Evolutionary conservation across 2,888 invertebrate genomes (phyloP), one percentile per base, ranked within the genome.

Genomic region (Glaucopsyche alexis): DNA sequence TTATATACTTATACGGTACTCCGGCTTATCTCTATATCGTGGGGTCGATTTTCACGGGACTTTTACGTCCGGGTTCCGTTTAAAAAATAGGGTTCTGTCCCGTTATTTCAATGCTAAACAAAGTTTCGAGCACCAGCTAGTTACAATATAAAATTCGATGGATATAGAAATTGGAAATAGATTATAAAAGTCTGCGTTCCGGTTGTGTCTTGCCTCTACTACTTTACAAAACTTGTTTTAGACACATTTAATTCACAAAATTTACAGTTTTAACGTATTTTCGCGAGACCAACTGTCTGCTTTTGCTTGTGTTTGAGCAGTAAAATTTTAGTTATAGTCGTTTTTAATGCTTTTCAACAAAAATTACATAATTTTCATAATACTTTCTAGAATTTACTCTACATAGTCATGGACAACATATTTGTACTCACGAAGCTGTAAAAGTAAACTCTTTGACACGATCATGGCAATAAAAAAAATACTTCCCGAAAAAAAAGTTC

Each of bases 211-310:
- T 16, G 16, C 16, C 16, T 52, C 16, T 16, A 16, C 8, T 9
- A 42, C 42, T 0, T 42, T 7, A 42, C 7, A 7, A 19, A 19
- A 55, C 55, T 55, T 9, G 55, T 55, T 19, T 55, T 11, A 19
- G 16, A 52, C 16, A 19, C 5, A 19, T 55, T 42, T 11, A 55
- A 55, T 19, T 19, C 19, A 19, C 19, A 11, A 55, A 19, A 19
- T 55, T 4, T 55, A 55, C 55, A 55, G 55, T 55, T 55, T 55
- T 55, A 55, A 55, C 55, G 55, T 55, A 19, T 55, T 60, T 38
- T 13, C 29, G 19, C 29, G 60, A 60, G 60, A 60, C 60, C 13
- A 60, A 60, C 60, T 60, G 60, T 60, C 60, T 60, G 13, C 60
- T 13, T 60, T 60, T 42, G 5, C 3, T 7, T 42, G 42, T 42